These are phyloP conservation scores for Daktulosphaira vitifoliae DNA, from an alignment of 1,140 invertebrate genomes.

Conservation along the genomic window DNA sequence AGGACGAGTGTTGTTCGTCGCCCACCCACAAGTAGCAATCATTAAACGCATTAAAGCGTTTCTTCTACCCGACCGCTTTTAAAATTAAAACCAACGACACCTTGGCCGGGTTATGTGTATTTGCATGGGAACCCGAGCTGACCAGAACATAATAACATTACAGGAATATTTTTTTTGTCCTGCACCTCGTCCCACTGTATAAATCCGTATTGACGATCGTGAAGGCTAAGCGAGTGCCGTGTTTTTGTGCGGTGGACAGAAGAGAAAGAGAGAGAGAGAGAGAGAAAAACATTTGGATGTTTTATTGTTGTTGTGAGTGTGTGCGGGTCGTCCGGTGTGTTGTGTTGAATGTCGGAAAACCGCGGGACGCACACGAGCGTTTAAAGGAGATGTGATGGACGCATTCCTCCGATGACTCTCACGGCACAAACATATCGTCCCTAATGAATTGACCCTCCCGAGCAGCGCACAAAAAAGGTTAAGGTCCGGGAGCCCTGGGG, in stretches of 20 bases:
- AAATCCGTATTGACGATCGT: too few relatives aligned
- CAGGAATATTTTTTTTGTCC: too few relatives aligned
- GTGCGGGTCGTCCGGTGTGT: neutral
- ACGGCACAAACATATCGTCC: conserved; percentile 1
- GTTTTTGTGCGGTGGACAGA: neutral
- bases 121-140: too few relatives aligned
- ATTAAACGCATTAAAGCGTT: too few relatives aligned
- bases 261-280: conserved; percentile 9
- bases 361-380: conserved; percentile 1
- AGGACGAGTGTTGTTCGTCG: too few relatives aligned
- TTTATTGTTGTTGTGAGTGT: neutral
- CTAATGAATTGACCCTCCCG: conserved; percentile 29
- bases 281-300: conserved; percentile 16
- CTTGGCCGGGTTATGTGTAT: too few relatives aligned
- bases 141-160: too few relatives aligned
- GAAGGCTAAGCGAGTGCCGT: too few relatives aligned
- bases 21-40: too few relatives aligned
- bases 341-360: conserved; percentile 18
- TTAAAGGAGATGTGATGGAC: neutral
- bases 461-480: neutral
- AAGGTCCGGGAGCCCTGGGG: neutral
- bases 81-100: too few relatives aligned
- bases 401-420: neutral
- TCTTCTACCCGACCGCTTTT: too few relatives aligned
- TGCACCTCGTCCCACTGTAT: too few relatives aligned